Percentiles rank a stretch among this genome's conserved stretches.
Evolutionary conservation across 2,113 vertebrate genomes (phyloP).

Genomic region (Phasianus colchicus): DNA sequence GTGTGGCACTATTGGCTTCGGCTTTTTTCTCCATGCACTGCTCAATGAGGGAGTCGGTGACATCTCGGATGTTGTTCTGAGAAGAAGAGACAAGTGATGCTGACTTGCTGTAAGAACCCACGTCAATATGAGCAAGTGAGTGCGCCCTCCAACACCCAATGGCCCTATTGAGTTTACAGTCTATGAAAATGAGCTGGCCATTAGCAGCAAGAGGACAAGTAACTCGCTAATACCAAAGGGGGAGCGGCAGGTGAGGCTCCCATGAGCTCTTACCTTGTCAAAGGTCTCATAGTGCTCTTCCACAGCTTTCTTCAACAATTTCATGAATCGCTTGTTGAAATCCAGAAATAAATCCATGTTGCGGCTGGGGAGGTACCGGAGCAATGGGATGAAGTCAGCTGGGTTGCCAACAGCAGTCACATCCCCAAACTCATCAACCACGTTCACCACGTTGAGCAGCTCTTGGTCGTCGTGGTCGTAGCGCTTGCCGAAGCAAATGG

Average conservation of each 20-base stretch:
- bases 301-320: conserved; percentile 80
- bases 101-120: background rate
- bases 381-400: conserved; percentile 88
- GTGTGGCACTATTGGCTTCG: conserved; percentile 62
- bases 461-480: conserved; percentile 83
- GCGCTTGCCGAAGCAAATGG: conserved; percentile 87
- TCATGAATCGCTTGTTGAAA: conserved; percentile 77
- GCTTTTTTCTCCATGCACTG: conserved; percentile 83
- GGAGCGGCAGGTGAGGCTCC: background rate
- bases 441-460: conserved; percentile 79
- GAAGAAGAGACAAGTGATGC: background rate
- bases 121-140: fast-evolving
- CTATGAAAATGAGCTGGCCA: fast-evolving
- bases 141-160: background rate
- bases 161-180: background rate
- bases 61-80: conserved; percentile 88
- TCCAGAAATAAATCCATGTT: conserved; percentile 64
- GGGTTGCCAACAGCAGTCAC: conserved; percentile 44
- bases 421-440: conserved; percentile 77
- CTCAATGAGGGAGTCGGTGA: conserved; percentile 88
- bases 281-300: conserved; percentile 83
- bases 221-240: fast-evolving
- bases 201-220: background rate
- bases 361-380: conserved; percentile 71
- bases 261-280: conserved; percentile 79